phyloP scores from a whole-genome alignment of 2,888 invertebrate genomes.

The Amitus sp. region DNA sequence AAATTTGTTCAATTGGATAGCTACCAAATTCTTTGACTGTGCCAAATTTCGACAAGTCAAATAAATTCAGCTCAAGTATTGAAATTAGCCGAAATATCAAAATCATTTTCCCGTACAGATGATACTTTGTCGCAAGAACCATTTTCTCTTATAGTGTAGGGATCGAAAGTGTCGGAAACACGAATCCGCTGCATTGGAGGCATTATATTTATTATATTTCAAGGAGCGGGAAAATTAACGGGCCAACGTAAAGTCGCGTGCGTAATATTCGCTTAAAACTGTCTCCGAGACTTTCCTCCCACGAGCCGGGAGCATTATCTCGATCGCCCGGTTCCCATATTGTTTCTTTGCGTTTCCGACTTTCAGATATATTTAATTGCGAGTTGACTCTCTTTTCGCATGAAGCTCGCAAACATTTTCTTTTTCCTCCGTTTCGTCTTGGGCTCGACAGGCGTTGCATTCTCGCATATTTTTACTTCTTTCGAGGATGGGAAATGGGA shows the following conservation, averaged over 20 bases:
- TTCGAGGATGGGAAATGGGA: background rate
- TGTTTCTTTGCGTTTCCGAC: conserved; percentile 35
- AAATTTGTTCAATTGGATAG: too few relatives aligned
- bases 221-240: background rate
- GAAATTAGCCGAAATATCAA: background rate
- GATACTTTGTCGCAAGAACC: background rate
- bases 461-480: background rate
- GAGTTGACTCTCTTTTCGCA: conserved; percentile 38
- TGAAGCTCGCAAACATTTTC: conserved; percentile 36
- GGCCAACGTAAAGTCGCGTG: conserved; percentile 5
- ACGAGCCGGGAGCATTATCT: conserved; percentile 45
- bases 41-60: too few relatives aligned
- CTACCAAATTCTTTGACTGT: too few relatives aligned
- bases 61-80: too few relatives aligned
- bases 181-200: background rate
- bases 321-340: conserved; percentile 45
- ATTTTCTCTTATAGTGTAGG: background rate
- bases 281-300: conserved; percentile 30
- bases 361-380: conserved; percentile 42
- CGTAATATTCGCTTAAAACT: conserved; percentile 20
- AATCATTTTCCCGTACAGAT: too few relatives aligned
- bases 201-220: background rate
- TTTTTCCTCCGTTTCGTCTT: conserved; percentile 38
- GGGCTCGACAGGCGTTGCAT: conserved; percentile 23
- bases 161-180: conserved; percentile 1